These are phyloP conservation scores for Spilarctia lutea DNA, from an alignment of 2,888 invertebrate species.

Conservation along the genomic window DNA sequence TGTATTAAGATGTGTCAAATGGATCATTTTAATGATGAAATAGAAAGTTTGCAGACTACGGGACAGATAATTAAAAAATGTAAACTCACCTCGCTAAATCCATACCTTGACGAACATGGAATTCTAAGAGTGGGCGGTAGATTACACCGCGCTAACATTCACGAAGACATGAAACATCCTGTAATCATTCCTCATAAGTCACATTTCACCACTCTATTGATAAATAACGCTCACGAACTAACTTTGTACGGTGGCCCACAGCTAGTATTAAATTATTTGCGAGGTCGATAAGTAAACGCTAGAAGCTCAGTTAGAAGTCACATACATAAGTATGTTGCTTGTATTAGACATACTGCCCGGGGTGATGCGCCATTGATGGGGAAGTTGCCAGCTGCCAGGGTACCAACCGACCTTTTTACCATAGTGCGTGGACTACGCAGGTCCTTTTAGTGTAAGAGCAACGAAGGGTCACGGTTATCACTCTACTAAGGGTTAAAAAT, in stretches of 20 bases:
- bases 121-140: too few relatives aligned
- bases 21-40: not conserved
- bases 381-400: too few relatives aligned
- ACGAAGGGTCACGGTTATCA: too few relatives aligned
- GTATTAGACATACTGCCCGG: too few relatives aligned
- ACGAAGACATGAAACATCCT: not conserved
- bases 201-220: too few relatives aligned
- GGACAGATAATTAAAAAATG: not conserved
- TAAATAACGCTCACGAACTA: constrained; percentile 12
- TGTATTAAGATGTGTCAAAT: not conserved
- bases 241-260: constrained; percentile 21
- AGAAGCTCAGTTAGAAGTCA: too few relatives aligned
- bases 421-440: not conserved
- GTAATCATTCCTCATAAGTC: too few relatives aligned
- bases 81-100: not conserved
- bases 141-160: too few relatives aligned
- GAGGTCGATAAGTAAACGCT: too few relatives aligned
- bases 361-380: too few relatives aligned
- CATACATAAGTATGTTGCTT: constrained; percentile 10
- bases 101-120: not conserved
- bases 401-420: not conserved
- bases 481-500: too few relatives aligned
- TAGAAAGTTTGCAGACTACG: not conserved
- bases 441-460: too few relatives aligned
- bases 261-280: constrained; percentile 12